Base-by-base conservation (phyloP, 2,888 invertebrate species). In the Bembecia ichneumoniformis region DNA sequence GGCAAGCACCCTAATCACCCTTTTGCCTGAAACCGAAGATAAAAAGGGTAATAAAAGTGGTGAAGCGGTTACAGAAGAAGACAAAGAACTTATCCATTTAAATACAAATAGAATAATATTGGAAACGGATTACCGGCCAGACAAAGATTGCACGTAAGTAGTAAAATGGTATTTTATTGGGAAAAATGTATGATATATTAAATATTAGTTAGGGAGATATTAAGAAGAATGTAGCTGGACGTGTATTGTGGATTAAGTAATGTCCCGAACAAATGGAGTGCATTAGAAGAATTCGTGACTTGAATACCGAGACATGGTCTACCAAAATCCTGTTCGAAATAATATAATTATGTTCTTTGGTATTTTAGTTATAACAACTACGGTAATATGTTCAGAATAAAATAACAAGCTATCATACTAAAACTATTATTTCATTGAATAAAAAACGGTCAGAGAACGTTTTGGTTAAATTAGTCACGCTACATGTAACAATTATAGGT, bases 21-120 rank as follows among this genome's bases (percentile, higher is more conserved):
- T n/a, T n/a, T 60, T 71, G 47, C 71, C 66, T 0, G 71, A 71
- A 52, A 71, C 68, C 7, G 72, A 74, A 62, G 73, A 72, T 52
- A 74, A 70, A 58, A 68, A 65, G 36, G 47, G 55, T 15, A 59
- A 58, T 56, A 46, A 49, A 47, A 14, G 47, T 49, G 28, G 28
- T 44, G 47, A 53, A 20, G n/a, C 15, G 13, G 9, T 13, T 13
- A 10, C 14, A 2, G 53, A 49, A 17, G 53, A 53, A 49, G 40
- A 35, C 15, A 53, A 53, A 15, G 53, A 51, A 43, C 43, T 53
- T 10, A 51, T 53, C 49, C 17, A 48, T 46, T 7, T 51, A 16
- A 49, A 51, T 46, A 49, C 34, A 16, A 49, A 46, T 35, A 52
- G 46, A 3, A 1, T 40, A 40, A 14, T 40, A 5, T 13, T 14